These are phyloP conservation scores for Cladopsammia gracilis DNA, from an alignment of 64 coral and sea anemone species.

Conservation along the genomic window DNA sequence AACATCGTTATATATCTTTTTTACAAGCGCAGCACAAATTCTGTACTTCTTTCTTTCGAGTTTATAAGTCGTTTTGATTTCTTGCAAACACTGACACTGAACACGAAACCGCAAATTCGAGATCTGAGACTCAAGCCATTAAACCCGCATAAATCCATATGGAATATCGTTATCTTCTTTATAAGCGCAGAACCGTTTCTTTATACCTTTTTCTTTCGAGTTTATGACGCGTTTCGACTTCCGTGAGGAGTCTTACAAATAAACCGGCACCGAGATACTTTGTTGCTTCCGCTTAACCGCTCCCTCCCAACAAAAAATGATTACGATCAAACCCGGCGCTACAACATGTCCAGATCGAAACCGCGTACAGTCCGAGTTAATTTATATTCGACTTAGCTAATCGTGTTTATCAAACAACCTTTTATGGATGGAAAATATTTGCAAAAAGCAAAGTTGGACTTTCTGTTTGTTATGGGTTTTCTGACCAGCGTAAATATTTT, in stretches of 20 bases:
- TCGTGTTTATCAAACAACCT: background rate
- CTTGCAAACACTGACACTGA: too few species aligned
- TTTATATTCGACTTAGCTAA: background rate
- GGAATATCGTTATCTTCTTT: background rate
- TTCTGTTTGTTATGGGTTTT: background rate
- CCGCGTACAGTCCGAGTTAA: background rate
- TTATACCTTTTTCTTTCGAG: background rate
- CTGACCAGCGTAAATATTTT: background rate
- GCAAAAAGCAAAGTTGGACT: background rate
- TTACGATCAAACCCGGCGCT: background rate
- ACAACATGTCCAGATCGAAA: background rate
- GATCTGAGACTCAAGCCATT: too few species aligned
- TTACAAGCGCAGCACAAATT: too few species aligned
- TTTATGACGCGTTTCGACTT: background rate
- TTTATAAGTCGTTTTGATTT: too few species aligned
- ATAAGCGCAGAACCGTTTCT: background rate
- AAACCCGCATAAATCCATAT: background rate
- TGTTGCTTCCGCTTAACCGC: background rate
- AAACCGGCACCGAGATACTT: too few species aligned
- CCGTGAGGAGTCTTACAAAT: background rate
- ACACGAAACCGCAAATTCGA: too few species aligned
- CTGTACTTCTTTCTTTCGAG: too few species aligned
- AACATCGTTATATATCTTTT: too few species aligned
- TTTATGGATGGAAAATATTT: conserved; percentile 26
- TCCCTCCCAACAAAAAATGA: background rate